phyloP scores from a whole-genome alignment of 2,797 vertebrate species.

The Coccyzus lansbergi region DNA sequence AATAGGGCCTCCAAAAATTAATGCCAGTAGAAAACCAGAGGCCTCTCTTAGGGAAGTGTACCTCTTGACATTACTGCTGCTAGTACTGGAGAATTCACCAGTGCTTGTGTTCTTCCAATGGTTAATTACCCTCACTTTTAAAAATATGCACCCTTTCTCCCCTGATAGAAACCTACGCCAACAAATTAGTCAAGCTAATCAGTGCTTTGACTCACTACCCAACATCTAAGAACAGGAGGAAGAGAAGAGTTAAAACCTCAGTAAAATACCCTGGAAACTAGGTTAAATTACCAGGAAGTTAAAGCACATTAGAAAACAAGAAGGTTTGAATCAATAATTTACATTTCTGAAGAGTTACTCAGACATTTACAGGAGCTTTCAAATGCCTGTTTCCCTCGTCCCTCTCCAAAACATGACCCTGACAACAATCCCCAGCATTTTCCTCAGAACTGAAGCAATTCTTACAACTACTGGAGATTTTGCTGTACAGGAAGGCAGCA shows the following conservation, averaged over 20 bases:
- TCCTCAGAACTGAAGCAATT: neutral
- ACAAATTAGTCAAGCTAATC: conserved; percentile 54
- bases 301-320: conserved; percentile 31
- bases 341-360: conserved; percentile 17
- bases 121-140: conserved; percentile 16
- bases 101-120: neutral
- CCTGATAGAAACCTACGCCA: conserved; percentile 2
- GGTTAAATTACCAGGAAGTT: conserved; percentile 30
- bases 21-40: neutral
- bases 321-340: conserved; percentile 37
- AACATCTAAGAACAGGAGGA: conserved; percentile 5
- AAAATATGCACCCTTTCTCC: neutral
- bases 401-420: neutral
- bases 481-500: neutral
- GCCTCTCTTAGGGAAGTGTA: neutral
- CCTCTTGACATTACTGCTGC: neutral
- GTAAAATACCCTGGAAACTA: conserved; percentile 34
- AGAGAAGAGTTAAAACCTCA: neutral
- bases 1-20: neutral
- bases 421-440: neutral
- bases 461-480: neutral
- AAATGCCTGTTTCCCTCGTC: neutral
- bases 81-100: neutral
- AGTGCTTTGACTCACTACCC: neutral
- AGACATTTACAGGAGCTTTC: conserved; percentile 5